Evolutionary conservation across 64 coral and sea anemone genomes (phyloP).

Genomic region (Montipora foliosa): DNA sequence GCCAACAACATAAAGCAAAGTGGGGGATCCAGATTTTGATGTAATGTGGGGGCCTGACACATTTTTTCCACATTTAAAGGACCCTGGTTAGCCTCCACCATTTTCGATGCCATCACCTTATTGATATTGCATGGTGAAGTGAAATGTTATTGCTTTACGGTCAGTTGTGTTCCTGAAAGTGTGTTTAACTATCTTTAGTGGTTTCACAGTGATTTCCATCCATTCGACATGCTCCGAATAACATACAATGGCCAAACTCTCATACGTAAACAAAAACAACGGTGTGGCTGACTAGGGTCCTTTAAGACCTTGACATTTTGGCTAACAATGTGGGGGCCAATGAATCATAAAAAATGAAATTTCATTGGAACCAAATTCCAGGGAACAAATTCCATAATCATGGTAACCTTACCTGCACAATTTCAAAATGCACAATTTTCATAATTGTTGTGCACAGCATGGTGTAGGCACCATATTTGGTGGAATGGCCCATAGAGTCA

Average conservation of each 20-base stretch:
- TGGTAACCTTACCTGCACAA: too few relatives aligned
- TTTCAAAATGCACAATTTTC: too few relatives aligned
- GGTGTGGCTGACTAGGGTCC: constrained; percentile 52
- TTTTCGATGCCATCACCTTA: constrained; percentile 43
- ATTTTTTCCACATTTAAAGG: not conserved
- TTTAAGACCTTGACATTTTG: not conserved
- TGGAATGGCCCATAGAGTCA: too few relatives aligned
- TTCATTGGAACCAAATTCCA: too few relatives aligned
- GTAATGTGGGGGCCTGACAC: too few relatives aligned
- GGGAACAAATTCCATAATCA: too few relatives aligned
- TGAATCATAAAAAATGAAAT: too few relatives aligned
- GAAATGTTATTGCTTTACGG: constrained; percentile 23
- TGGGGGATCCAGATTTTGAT: too few relatives aligned
- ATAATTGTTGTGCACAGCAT: too few relatives aligned
- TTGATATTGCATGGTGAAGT: constrained; percentile 30
- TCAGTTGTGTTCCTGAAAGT: not conserved
- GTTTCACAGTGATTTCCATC: not conserved
- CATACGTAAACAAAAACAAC: constrained; percentile 53
- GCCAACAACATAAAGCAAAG: too few relatives aligned
- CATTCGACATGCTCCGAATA: not conserved
- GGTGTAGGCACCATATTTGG: too few relatives aligned
- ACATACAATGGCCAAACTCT: constrained; percentile 54
- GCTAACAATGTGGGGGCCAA: too few relatives aligned
- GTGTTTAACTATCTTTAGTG: not conserved
- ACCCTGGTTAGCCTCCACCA: constrained; percentile 34